Percentiles rank a stretch among this genome's conserved stretches.
phyloP scores from a whole-genome alignment of 2,888 invertebrate genomes.

The Trachelus troglodyta region DNA sequence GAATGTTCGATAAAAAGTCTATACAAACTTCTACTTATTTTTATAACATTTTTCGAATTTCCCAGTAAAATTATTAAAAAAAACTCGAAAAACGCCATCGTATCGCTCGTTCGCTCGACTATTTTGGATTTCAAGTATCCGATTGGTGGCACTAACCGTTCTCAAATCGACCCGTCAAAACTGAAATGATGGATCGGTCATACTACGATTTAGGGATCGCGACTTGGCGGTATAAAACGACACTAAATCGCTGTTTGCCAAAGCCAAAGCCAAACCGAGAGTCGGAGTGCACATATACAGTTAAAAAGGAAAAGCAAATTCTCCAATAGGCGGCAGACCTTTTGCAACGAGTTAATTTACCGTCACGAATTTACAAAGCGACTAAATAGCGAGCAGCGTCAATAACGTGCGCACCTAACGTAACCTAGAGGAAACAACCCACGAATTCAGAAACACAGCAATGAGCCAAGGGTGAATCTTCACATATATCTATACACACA shows the following conservation, averaged over 20 bases:
- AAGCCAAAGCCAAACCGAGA: not conserved
- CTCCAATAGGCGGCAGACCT: not conserved
- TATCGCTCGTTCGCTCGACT: not conserved
- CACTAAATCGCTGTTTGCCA: conserved; percentile 37
- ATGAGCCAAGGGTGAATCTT: not conserved
- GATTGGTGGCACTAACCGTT: conserved; percentile 3
- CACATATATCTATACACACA: too few species aligned
- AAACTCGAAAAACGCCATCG: not conserved
- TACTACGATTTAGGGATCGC: conserved; percentile 48
- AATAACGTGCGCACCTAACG: not conserved
- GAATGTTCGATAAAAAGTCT: too few species aligned
- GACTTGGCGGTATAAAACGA: conserved; percentile 45
- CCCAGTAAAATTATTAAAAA: not conserved
- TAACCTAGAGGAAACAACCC: not conserved
- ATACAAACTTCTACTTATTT: too few species aligned
- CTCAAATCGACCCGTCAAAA: conserved; percentile 54
- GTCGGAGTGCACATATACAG: not conserved
- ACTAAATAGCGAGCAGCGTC: not conserved
- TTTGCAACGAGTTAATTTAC: not conserved
- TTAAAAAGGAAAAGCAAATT: not conserved
- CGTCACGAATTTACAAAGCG: not conserved
- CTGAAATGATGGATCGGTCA: conserved; percentile 58
- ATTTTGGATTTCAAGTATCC: not conserved
- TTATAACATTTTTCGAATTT: not conserved
- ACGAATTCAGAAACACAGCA: not conserved